phyloP scores from a whole-genome alignment of 2,888 invertebrate genomes.

The Saturnia japonica region DNA sequence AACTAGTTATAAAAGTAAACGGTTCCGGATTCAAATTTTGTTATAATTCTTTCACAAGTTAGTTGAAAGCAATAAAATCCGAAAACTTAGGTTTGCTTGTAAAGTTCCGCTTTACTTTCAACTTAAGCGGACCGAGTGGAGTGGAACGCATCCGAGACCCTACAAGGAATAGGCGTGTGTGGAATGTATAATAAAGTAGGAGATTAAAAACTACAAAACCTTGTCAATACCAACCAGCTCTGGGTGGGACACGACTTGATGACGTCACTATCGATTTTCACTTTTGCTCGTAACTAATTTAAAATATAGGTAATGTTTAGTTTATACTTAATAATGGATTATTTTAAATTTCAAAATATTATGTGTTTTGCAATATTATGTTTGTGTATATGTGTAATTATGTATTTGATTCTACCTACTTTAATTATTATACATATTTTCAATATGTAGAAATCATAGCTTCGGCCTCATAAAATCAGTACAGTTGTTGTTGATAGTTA shows the following conservation, averaged over 20 bases:
- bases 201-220: constrained; percentile 80
- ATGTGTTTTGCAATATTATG: not conserved
- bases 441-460: too few relatives aligned
- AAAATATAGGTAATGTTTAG: not conserved
- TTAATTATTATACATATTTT: too few relatives aligned
- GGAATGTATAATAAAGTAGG: constrained; percentile 78
- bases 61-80: constrained; percentile 79
- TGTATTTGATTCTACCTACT: not conserved
- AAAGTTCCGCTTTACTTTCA: constrained; percentile 73
- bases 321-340: not conserved
- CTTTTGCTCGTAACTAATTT: not conserved
- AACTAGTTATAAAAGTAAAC: constrained; percentile 34
- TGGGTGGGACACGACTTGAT: constrained; percentile 36
- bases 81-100: constrained; percentile 71
- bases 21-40: constrained; percentile 60
- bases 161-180: constrained; percentile 80
- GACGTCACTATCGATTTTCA: constrained; percentile 27
- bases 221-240: constrained; percentile 72
- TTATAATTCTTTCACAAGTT: constrained; percentile 76
- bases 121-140: constrained; percentile 61
- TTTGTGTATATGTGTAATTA: too few relatives aligned
- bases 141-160: constrained; percentile 67
- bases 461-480: too few relatives aligned
- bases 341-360: not conserved
- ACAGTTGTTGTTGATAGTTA: too few relatives aligned